Base-by-base conservation (phyloP, 2,113 vertebrate genomes). In the Entelurus aequoreus region DNA sequence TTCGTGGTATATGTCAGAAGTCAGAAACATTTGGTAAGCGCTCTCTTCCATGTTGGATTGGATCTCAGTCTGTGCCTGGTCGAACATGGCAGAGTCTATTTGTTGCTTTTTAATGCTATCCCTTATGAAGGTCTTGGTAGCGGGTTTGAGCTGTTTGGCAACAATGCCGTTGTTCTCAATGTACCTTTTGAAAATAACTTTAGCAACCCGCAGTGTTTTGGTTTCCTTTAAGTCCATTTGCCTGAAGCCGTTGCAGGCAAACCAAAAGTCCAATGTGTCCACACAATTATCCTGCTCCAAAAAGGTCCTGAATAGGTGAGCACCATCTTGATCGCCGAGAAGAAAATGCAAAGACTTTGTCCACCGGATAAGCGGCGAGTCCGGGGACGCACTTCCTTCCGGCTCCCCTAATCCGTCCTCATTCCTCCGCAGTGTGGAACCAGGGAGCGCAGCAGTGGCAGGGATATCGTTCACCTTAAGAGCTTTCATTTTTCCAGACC, bases 191-290 rank as follows among this genome's bases (percentile, higher is more conserved):
- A 97, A 97, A 79, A 99, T 99, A 54, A 93, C 96, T 93, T 97
- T 98, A 92, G 96, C 96, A 60, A 99, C 95, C 86, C 96, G 82
- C n/a, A 90, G 81, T 70, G 97, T 98, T 94, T 99, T 99, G 92
- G 93, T 86, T 90, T 98, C 94, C 91, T 94, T 95, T 82, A 96
- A 87, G 94, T 95, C 94, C 95, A 98, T 99, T 77, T 97, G 95
- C 86, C 97, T 89, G 92, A 98, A 99, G 21, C 96, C 97, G 66
- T 97, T 99, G 87, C 97, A 99, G 84, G 97, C 97, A 69, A 99
- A 99, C 96, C 97, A 99, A 81, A 99, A 99, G 88, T 99, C 97
- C 86, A 99, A 87, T 21, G 94, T 92, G 91, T 99, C 97, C 88
- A 96, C 96, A 57, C 94, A 95, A 80, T 95, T 94, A 81, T 98